These are phyloP conservation scores for Ciconia boyciana DNA, from an alignment of 2,113 vertebrate genomes.

Conservation along the genomic window DNA sequence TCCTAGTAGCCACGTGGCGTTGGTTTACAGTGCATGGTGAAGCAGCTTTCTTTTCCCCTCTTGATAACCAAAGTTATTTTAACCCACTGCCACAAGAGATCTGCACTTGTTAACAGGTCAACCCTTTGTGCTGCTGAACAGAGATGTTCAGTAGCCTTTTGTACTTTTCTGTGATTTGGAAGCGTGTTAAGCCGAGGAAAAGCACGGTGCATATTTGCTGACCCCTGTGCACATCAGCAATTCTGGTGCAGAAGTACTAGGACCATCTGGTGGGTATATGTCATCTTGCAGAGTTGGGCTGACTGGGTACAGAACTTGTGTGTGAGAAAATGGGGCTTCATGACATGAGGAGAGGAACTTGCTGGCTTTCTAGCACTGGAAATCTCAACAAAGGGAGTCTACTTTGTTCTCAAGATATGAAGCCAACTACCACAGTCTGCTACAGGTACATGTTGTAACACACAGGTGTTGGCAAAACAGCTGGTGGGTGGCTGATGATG, in stretches of 20 bases:
- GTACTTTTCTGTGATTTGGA: not conserved
- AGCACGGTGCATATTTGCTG: not conserved
- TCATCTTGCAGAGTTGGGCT: not conserved
- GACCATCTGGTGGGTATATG: not conserved
- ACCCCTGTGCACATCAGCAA: not conserved
- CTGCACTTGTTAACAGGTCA: not conserved
- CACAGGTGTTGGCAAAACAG: not conserved
- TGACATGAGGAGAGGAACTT: not conserved
- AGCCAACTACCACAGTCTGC: slow-evolving; percentile 7
- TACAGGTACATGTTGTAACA: slow-evolving; percentile 13
- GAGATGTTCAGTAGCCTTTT: not conserved
- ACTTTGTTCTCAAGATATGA: not conserved
- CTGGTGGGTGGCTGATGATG: not conserved
- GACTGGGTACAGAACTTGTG: not conserved
- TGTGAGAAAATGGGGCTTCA: not conserved
- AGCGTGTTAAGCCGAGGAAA: not conserved
- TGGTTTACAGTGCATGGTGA: not conserved
- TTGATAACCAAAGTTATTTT: not conserved
- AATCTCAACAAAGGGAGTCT: not conserved
- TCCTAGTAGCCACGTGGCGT: not conserved
- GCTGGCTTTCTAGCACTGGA: not conserved
- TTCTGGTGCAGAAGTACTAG: not conserved
- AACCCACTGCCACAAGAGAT: not conserved
- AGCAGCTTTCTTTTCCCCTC: not conserved
- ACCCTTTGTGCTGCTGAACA: not conserved